Evolutionary conservation across 2,888 invertebrate genomes (phyloP), one percentile per base, ranked within the genome.

Genomic region (Drosophila cognata): DNA sequence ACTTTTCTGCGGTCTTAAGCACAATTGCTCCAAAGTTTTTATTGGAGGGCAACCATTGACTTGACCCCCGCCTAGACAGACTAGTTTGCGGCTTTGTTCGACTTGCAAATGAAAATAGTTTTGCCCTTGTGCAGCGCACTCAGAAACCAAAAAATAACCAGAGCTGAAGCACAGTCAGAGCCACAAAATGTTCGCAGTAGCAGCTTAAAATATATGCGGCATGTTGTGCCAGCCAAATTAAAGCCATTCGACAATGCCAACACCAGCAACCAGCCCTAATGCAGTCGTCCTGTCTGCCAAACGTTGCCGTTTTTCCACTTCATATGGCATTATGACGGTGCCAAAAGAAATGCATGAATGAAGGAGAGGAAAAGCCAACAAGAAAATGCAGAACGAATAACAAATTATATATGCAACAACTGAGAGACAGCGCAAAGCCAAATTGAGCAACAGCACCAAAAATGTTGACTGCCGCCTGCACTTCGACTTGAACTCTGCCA

Each of bases 81-180:
- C 64, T 73, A 70, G 81, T 77, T 90, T 85, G 86, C 57, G 84
- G 84, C 75, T 85, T 85, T 77, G 83, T 77, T 77, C 64, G 71
- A 75, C 67, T 83, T 71, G 70, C 74, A 90, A 84, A 88, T 90
- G 90, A 85, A 84, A 90, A 90, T 84, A 89, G 86, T 84, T 88
- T 79, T 50, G 53, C 41, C 66, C 59, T 83, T 65, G 65, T 52
- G 48, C 56, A 43, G 43, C 63, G 35, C 46, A 57, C 60, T 35
- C 66, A 41, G 35, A 66, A 25, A 64, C 53, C 60, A 38, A 33
- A 21, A 50, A 53, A 53, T 46, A 65, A 52, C 51, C 61, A 46
- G 33, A 66, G 38, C 72, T 58, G 60, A 74, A 65, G 56, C 63
- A 57, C 63, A 43, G 69, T 60, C 69, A 70, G 65, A 57, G 71